These are phyloP conservation scores for Glossosoma conforme DNA, from an alignment of 1,140 invertebrate species.

Conservation along the genomic window DNA sequence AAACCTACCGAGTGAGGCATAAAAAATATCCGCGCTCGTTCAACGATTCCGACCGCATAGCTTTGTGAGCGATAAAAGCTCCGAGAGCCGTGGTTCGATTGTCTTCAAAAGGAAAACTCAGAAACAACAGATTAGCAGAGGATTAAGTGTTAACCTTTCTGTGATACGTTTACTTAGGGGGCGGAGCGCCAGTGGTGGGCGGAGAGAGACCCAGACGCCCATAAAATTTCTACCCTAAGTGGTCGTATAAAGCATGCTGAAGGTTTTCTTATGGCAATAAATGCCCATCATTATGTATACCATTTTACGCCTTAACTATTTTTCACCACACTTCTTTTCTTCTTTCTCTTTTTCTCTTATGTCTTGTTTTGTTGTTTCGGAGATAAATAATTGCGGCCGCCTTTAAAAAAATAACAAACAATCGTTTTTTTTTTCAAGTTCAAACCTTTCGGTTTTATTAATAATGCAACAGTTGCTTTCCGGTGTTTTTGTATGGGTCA, in stretches of 20 bases:
- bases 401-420: no score
- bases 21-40: no score
- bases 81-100: no score
- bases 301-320: slow-evolving; percentile 18
- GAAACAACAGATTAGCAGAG: slow-evolving; percentile 30
- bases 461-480: no score
- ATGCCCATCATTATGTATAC: slow-evolving; percentile 25
- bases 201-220: slow-evolving; percentile 12
- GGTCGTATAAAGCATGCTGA: slow-evolving; percentile 25
- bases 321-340: slow-evolving; percentile 6
- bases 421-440: no score
- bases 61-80: no score
- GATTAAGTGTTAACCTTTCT: slow-evolving; percentile 33
- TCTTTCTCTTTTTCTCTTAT: not conserved
- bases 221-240: slow-evolving; percentile 28
- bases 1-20: no score
- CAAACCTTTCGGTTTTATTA: no score
- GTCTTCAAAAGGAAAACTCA: slow-evolving; percentile 24
- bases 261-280: slow-evolving; percentile 24
- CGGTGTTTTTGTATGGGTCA: no score
- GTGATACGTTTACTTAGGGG: slow-evolving; percentile 30
- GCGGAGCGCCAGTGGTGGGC: not conserved
- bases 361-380: not conserved
- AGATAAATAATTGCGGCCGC: no score
- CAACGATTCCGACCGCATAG: no score